A percentile compares a stretch with the other conserved stretches of the same genome.
These are phyloP conservation scores for Halcyon leucocephala DNA, from an alignment of 2,797 vertebrate species.

Conservation along the genomic window DNA sequence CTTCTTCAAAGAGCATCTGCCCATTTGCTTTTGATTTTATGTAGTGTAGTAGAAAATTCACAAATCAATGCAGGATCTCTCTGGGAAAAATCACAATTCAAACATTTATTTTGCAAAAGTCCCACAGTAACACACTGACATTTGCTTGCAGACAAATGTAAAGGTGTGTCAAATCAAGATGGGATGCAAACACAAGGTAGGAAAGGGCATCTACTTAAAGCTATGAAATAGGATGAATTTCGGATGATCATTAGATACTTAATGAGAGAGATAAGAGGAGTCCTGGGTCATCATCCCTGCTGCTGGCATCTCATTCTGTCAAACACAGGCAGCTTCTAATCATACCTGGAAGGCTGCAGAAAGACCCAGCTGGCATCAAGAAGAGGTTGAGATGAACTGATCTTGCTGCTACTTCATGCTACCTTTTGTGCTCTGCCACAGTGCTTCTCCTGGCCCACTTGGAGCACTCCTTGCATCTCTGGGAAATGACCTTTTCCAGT, in stretches of 20 bases:
- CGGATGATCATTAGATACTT: background rate
- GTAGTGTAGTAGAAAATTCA: accelerated
- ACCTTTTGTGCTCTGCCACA: accelerated
- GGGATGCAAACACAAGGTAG: background rate
- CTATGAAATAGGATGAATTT: background rate
- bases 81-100: background rate
- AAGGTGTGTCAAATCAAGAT: background rate
- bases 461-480: background rate
- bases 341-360: background rate
- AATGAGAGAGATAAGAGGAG: background rate
- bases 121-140: background rate
- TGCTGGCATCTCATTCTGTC: background rate
- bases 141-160: background rate
- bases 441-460: background rate
- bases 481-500: background rate
- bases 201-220: background rate
- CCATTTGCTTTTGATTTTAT: background rate
- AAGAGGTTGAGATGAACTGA: background rate
- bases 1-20: background rate
- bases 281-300: accelerated
- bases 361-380: background rate
- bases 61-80: background rate
- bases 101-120: background rate
- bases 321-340: background rate
- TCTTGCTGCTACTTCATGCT: background rate